Evolutionary conservation across 2,113 vertebrate genomes (phyloP).

Genomic region (Puma concolor): DNA sequence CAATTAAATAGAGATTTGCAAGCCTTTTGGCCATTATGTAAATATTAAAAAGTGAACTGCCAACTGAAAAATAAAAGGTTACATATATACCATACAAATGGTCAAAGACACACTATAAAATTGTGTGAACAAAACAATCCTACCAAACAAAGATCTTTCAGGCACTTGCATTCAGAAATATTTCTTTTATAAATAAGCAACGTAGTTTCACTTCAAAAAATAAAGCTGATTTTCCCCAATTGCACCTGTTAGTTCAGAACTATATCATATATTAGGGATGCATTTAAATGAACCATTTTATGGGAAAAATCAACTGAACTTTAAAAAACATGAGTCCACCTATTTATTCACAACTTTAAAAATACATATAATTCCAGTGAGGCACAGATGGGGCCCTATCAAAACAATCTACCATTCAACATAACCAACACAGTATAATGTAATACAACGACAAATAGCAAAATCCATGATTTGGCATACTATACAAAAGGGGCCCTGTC

Average conservation of each 20-base stretch:
- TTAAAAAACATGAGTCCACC: slow-evolving; percentile 74
- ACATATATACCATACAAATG: slow-evolving; percentile 79
- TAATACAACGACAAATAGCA: slow-evolving; percentile 14
- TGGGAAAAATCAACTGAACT: slow-evolving; percentile 75
- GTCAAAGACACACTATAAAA: slow-evolving; percentile 81
- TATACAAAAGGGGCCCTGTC: slow-evolving; percentile 87
- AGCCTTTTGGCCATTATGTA: slow-evolving; percentile 71
- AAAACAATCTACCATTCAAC: neutral
- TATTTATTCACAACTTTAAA: slow-evolving; percentile 80
- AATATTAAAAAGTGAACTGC: slow-evolving; percentile 82
- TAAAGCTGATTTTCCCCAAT: slow-evolving; percentile 75
- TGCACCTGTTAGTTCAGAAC: slow-evolving; percentile 69
- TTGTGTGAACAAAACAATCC: slow-evolving; percentile 72
- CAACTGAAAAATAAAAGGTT: slow-evolving; percentile 83
- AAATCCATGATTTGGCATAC: slow-evolving; percentile 69
- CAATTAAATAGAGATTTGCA: slow-evolving; percentile 78
- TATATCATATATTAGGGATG: slow-evolving; percentile 79
- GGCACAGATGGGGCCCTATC: slow-evolving; percentile 74
- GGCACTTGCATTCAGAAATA: slow-evolving; percentile 69
- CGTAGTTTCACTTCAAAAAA: slow-evolving; percentile 74
- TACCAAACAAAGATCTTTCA: slow-evolving; percentile 75
- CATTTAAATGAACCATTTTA: slow-evolving; percentile 79
- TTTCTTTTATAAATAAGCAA: slow-evolving; percentile 81
- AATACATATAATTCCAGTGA: slow-evolving; percentile 84
- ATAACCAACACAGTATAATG: neutral